Conservation (phyloP, 2,888 invertebrate species). For the Drosophila tripunctata region DNA sequence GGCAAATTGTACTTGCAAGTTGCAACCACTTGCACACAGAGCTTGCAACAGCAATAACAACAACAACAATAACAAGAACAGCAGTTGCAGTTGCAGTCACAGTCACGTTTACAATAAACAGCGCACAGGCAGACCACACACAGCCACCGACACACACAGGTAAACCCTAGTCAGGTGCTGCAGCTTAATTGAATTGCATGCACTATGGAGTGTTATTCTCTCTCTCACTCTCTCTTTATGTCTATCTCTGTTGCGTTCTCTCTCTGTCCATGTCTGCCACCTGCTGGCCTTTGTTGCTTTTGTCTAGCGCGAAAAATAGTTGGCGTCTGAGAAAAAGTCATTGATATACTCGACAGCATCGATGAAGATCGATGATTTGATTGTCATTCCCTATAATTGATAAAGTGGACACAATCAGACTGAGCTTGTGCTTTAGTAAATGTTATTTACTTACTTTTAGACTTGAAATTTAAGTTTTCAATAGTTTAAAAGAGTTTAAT, state of each 20-base stretch:
- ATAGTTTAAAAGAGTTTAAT: too few relatives aligned
- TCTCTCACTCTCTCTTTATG: neutral
- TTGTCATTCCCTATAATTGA: conserved; percentile 26
- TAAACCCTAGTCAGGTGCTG: conserved; percentile 45
- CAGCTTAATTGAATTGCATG: conserved; percentile 73
- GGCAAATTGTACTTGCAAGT: conserved; percentile 7
- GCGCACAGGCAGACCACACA: conserved; percentile 34
- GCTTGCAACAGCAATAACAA: neutral
- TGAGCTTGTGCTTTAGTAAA: neutral
- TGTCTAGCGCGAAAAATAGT: conserved; percentile 26
- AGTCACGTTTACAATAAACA: conserved; percentile 77
- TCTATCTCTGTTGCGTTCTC: neutral
- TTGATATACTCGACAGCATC: conserved; percentile 32
- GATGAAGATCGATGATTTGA: conserved; percentile 64
- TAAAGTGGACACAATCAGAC: conserved; percentile 10
- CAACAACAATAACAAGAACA: neutral
- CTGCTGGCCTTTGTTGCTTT: conserved; percentile 16
- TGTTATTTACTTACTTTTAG: neutral
- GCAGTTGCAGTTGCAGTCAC: conserved; percentile 41
- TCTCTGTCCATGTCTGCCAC: conserved; percentile 8
- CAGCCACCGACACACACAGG: conserved; percentile 20
- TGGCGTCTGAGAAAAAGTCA: conserved; percentile 33
- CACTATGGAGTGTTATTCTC: neutral
- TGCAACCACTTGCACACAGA: conserved; percentile 12
- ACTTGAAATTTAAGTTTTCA: neutral